Base-by-base conservation (phyloP, 2,113 vertebrate species). In the Aldabrachelys gigantea region DNA sequence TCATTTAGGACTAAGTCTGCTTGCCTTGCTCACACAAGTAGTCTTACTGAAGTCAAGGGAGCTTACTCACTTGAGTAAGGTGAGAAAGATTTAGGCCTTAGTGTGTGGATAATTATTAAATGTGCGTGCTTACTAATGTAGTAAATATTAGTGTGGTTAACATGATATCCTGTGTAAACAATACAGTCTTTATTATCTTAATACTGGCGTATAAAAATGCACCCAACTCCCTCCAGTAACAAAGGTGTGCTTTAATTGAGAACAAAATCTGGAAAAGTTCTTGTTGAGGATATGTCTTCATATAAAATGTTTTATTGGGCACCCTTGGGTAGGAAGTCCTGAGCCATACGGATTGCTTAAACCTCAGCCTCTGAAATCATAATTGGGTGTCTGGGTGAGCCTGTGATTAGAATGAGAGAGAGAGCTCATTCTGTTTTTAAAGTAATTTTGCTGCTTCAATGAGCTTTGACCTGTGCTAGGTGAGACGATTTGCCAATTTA, bases 231-330 rank as follows among this genome's bases (percentile, higher is more conserved):
- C 89, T 82, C 90, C 82, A 88, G 91, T 90, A 94, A 87, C 52
- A 76, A 94, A 86, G 80, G 89, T 96, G 87, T 95, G 75, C 54
- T 95, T 96, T 96, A 96, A 97, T 95, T 97, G 94, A 84, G 88
- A 87, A 84, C 87, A 94, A 95, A 97, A 96, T 94, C 93, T 97
- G 96, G 85, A 89, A 97, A 95, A 93, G 80, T 89, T 93, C 94
- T 97, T 91, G 85, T 72, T 89, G 96, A 97, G 96, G 93, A 96
- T 97, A 94, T 97, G 90, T 81, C 94, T 94, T 94, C 93, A 38
- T 54, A 94, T 97, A 97, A 97, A 97, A 95, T 35, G 49, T 95
- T 98, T 98, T 97, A 97, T 95, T 97, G 92, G 95, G 95, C 91
- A 97, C 93, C 97, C 90, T 94, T 88, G 96, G 96, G 92, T 95